Conservation (phyloP, 2,113 vertebrate genomes). For the Otolemur garnettii region DNA sequence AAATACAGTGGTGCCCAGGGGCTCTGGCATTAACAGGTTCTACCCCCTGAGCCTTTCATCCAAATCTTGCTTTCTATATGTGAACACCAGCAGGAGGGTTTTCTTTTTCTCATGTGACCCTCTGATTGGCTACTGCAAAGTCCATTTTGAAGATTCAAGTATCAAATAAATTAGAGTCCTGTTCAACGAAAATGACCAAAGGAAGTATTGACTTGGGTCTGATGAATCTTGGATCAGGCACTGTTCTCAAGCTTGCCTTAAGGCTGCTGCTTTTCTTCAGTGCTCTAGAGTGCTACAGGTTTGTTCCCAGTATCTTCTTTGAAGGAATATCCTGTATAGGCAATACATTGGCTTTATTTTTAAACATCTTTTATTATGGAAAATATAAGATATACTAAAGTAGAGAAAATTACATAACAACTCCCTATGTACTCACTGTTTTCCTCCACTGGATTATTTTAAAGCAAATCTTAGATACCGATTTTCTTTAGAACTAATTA, state of each 20-base stretch:
- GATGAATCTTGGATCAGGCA: neutral
- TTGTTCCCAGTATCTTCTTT: conserved; percentile 6
- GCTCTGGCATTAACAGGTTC: neutral
- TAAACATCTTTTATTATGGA: neutral
- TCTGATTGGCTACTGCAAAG: neutral
- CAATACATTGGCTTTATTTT: conserved; percentile 8
- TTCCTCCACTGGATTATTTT: neutral
- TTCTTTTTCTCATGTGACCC: neutral
- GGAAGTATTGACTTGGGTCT: neutral
- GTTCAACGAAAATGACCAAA: neutral
- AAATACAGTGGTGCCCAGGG: neutral
- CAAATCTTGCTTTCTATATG: conserved; percentile 25
- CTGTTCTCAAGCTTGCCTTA: neutral
- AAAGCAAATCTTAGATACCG: neutral
- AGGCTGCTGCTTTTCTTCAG: neutral
- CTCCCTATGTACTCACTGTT: neutral
- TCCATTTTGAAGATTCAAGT: conserved; percentile 13
- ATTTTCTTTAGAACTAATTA: neutral
- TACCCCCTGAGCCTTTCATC: conserved; percentile 23
- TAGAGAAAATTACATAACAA: conserved; percentile 23
- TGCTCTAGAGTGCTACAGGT: neutral
- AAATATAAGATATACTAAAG: conserved; percentile 8
- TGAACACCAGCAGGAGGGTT: neutral
- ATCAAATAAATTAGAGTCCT: conserved; percentile 20
- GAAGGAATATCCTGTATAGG: neutral